A percentile compares a stretch with the other conserved stretches of the same genome.
Evolutionary conservation across 2,113 vertebrate genomes (phyloP).

Genomic region (Falcunculus frontatus): DNA sequence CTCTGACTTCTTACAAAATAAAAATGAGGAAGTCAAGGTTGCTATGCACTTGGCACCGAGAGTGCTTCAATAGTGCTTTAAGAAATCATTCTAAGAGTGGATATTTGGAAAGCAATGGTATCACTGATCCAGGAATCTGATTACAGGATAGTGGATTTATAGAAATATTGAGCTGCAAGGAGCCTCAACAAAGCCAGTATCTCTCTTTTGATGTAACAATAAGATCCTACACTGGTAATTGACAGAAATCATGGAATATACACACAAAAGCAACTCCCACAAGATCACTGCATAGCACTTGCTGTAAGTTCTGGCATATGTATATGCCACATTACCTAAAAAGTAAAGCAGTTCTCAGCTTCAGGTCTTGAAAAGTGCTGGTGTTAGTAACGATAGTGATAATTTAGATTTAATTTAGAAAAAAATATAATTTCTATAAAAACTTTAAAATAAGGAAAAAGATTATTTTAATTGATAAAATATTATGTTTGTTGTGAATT

Average conservation of each 20-base stretch:
- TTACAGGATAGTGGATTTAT: neutral
- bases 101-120: neutral
- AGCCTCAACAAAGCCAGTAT: neutral
- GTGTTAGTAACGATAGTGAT: neutral
- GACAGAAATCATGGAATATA: neutral
- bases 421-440: neutral
- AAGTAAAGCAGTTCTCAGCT: neutral
- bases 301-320: neutral
- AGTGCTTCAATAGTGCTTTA: neutral
- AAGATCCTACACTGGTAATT: neutral
- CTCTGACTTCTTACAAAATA: neutral
- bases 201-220: neutral
- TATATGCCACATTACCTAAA: neutral
- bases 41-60: neutral
- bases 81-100: neutral
- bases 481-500: neutral
- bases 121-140: neutral
- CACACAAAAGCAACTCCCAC: neutral
- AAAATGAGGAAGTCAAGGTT: neutral
- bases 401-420: neutral
- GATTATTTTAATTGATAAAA: neutral
- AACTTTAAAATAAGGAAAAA: neutral
- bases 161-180: neutral
- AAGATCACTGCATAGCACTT: neutral
- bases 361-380: neutral